These are phyloP conservation scores for Lynx canadensis DNA, from an alignment of 2,113 vertebrate genomes.

Conservation along the genomic window DNA sequence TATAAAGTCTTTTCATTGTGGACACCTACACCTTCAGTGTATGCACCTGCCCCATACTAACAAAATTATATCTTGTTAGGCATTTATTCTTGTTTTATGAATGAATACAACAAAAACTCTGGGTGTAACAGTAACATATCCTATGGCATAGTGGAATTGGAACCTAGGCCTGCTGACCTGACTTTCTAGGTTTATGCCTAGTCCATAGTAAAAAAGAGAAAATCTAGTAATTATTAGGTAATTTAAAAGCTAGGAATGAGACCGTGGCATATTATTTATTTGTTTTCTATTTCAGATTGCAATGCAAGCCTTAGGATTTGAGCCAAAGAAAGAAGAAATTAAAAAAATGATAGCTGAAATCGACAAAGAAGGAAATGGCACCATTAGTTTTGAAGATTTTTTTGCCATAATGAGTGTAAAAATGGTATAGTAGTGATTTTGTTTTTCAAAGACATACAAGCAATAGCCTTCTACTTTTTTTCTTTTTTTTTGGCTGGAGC, in stretches of 20 bases:
- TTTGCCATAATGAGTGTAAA: constrained; percentile 94
- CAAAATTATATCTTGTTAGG: not conserved
- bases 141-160: too few species aligned
- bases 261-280: constrained; percentile 5
- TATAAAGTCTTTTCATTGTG: not conserved
- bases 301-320: constrained; percentile 95
- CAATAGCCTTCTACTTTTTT: not conserved
- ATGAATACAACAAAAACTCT: not conserved
- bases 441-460: not conserved
- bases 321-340: constrained; percentile 97
- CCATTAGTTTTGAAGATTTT: constrained; percentile 93
- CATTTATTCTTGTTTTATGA: constrained; percentile 18
- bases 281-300: constrained; percentile 89
- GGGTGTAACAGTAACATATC: not conserved
- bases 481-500: too few species aligned
- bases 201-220: not conserved
- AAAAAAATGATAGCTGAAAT: constrained; percentile 94
- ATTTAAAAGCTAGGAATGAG: not conserved
- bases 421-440: constrained; percentile 88
- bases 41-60: not conserved
- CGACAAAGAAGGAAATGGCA: constrained; percentile 91
- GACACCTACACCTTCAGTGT: not conserved
- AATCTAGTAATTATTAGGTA: not conserved
- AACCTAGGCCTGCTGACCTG: not conserved
- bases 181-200: not conserved